Evolutionary conservation across 2,888 invertebrate genomes (phyloP).

Genomic region (Spicauda simplicius): DNA sequence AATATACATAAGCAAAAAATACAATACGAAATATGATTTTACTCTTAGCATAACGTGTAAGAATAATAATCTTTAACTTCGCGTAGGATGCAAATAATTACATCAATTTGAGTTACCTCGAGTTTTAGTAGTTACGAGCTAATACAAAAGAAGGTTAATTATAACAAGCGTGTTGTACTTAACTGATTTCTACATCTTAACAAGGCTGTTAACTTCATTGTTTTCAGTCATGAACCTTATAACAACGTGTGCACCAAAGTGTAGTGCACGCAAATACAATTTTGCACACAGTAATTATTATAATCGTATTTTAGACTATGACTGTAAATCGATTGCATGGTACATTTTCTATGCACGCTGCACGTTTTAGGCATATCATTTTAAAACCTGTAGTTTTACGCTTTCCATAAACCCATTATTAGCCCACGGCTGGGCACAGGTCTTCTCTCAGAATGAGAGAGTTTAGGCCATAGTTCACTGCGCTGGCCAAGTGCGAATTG

Average conservation of each 20-base stretch:
- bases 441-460: no score
- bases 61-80: background rate
- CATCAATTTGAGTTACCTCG: conserved; percentile 45
- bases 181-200: conserved; percentile 46
- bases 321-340: no score
- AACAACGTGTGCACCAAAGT: conserved; percentile 19
- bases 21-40: no score
- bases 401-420: no score
- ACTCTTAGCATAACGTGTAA: no score
- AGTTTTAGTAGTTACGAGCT: conserved; percentile 45
- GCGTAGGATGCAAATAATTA: conserved; percentile 43
- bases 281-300: background rate
- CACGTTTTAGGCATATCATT: no score
- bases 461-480: no score
- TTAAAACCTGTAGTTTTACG: background rate
- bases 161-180: conserved; percentile 39
- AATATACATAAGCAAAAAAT: no score
- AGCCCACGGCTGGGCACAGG: no score
- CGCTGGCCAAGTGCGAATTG: no score
- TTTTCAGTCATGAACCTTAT: conserved; percentile 30
- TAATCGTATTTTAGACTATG: no score
- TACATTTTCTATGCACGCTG: no score
- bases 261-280: background rate
- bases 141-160: conserved; percentile 47
- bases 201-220: conserved; percentile 43